phyloP scores from a whole-genome alignment of 2,113 vertebrate genomes.

The Hucho hucho region DNA sequence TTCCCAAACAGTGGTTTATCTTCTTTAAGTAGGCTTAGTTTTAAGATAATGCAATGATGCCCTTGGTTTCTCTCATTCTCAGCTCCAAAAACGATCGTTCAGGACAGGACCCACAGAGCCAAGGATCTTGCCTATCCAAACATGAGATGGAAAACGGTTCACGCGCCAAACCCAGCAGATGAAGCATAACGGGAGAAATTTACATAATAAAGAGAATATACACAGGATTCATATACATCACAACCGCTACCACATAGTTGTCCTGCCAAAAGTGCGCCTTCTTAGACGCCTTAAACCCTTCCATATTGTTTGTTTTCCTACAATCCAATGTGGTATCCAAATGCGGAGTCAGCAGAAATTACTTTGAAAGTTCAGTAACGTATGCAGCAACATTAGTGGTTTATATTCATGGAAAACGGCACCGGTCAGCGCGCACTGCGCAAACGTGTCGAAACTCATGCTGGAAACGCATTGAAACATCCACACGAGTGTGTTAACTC shows the following conservation, averaged over 20 bases:
- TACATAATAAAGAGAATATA: constrained; percentile 75
- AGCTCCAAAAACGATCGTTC: constrained; percentile 23
- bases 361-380: constrained; percentile 56
- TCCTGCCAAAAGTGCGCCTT: constrained; percentile 25
- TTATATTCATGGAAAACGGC: constrained; percentile 53
- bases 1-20: neutral
- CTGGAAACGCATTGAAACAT: constrained; percentile 47
- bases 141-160: constrained; percentile 81
- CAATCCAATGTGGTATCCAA: constrained; percentile 14
- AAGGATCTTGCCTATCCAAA: constrained; percentile 66
- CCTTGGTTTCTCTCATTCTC: neutral
- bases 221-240: constrained; percentile 61
- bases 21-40: neutral
- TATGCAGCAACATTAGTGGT: constrained; percentile 34
- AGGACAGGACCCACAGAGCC: constrained; percentile 39
- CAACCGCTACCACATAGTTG: constrained; percentile 43
- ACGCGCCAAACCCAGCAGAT: constrained; percentile 73
- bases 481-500: constrained; percentile 28
- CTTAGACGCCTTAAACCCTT: constrained; percentile 8
- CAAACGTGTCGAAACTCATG: constrained; percentile 19
- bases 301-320: constrained; percentile 9
- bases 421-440: constrained; percentile 24
- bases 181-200: constrained; percentile 72
- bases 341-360: constrained; percentile 63
- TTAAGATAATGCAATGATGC: neutral